Percentiles rank a stretch among this genome's conserved stretches.
Evolutionary conservation across 1,140 invertebrate species (phyloP).

Genomic region (Drosophila kohkoa): DNA sequence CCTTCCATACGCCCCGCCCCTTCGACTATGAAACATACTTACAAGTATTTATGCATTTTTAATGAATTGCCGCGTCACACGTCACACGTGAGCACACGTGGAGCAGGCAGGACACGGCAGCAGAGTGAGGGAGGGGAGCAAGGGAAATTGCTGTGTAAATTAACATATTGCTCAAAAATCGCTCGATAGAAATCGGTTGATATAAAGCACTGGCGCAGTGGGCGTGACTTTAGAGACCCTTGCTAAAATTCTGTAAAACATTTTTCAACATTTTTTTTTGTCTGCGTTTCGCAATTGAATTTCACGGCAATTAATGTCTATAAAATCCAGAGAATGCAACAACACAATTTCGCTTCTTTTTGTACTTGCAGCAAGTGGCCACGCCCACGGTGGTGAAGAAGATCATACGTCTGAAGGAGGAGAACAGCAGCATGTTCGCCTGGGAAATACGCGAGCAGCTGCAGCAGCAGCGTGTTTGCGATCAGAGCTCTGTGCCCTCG

Average conservation of each 20-base stretch:
- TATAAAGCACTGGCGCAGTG: not conserved
- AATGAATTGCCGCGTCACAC: constrained; percentile 83
- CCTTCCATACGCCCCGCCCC: not conserved
- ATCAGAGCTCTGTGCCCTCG: constrained; percentile 94
- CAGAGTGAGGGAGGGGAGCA: not conserved
- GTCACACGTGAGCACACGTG: constrained; percentile 42
- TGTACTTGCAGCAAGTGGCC: constrained; percentile 92
- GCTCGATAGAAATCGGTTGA: constrained; percentile 36
- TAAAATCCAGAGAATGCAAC: not conserved
- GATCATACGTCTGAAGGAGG: constrained; percentile 95
- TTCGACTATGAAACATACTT: constrained; percentile 34
- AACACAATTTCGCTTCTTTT: not conserved
- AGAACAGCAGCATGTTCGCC: constrained; percentile 96
- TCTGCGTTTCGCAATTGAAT: constrained; percentile 61
- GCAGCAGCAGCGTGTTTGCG: constrained; percentile 93
- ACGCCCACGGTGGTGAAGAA: constrained; percentile 96
- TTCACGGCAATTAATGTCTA: constrained; percentile 79
- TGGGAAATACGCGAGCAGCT: constrained; percentile 96
- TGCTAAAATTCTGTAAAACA: not conserved
- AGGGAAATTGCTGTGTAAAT: constrained; percentile 51
- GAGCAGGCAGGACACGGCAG: constrained; percentile 15
- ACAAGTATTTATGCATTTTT: constrained; percentile 82
- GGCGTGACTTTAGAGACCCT: constrained; percentile 3
- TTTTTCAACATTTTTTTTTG: not conserved
- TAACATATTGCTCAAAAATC: constrained; percentile 54